These are phyloP conservation scores for Ephestia elutella DNA, from an alignment of 1,140 invertebrate genomes.

Conservation along the genomic window DNA sequence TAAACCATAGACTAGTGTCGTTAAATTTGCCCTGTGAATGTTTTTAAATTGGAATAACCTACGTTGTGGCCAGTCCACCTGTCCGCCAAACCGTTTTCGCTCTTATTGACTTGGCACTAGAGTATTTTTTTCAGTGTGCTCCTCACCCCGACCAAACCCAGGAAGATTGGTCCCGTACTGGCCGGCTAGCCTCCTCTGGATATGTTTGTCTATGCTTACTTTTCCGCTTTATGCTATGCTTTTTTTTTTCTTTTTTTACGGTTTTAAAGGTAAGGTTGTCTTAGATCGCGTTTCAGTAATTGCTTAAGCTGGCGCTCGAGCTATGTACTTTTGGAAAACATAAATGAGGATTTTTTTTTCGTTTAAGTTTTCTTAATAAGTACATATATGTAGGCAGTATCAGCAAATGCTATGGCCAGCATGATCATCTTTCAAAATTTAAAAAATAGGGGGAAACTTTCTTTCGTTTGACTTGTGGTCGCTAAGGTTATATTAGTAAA, in stretches of 20 bases:
- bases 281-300: background rate
- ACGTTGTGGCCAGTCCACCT: constrained; percentile 24
- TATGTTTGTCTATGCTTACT: constrained; percentile 55
- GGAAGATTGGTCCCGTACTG: constrained; percentile 60
- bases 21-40: constrained; percentile 20
- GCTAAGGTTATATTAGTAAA: too few species aligned
- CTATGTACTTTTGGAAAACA: background rate
- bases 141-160: constrained; percentile 65
- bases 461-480: too few species aligned
- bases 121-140: constrained; percentile 74
- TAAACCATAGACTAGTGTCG: constrained; percentile 12
- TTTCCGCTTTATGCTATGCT: constrained; percentile 57
- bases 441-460: background rate
- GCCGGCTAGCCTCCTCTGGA: constrained; percentile 69
- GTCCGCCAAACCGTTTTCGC: constrained; percentile 52
- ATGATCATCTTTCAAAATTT: background rate
- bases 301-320: constrained; percentile 7
- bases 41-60: constrained; percentile 14
- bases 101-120: constrained; percentile 72
- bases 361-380: background rate
- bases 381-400: background rate
- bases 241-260: constrained; percentile 19
- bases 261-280: constrained; percentile 28
- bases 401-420: constrained; percentile 3
- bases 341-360: background rate